Conservation (phyloP, 2,888 invertebrate genomes). For the Neoitamus cyanurus region DNA sequence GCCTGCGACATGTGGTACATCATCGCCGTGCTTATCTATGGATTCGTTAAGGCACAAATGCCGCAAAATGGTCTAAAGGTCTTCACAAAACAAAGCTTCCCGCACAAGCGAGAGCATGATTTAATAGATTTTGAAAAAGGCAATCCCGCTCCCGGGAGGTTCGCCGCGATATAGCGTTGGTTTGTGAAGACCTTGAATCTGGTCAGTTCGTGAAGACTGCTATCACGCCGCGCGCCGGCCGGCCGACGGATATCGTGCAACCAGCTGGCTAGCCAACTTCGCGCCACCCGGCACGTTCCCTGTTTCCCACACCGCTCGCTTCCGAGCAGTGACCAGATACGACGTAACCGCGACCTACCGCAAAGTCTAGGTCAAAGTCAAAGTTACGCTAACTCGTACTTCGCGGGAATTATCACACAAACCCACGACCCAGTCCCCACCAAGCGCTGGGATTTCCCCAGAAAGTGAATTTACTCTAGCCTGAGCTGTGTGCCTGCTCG, state of each 20-base stretch:
- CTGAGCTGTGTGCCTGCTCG: neutral
- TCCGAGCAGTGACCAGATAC: neutral
- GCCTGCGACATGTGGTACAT: neutral
- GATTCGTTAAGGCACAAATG: neutral
- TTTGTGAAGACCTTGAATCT: too few relatives aligned
- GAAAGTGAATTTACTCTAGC: neutral
- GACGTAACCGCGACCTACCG: slow-evolving; percentile 27
- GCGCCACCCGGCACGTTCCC: neutral
- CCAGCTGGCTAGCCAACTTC: slow-evolving; percentile 28
- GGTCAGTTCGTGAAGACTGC: neutral
- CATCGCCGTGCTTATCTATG: neutral
- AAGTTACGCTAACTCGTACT: slow-evolving; percentile 3
- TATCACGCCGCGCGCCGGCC: neutral
- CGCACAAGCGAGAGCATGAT: too few relatives aligned
- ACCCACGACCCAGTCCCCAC: neutral
- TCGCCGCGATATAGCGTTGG: too few relatives aligned
- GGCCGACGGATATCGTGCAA: neutral
- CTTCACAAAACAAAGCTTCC: too few relatives aligned
- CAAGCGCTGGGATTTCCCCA: neutral
- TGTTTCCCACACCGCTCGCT: neutral
- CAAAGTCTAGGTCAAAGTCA: slow-evolving; percentile 42
- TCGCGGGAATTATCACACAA: neutral
- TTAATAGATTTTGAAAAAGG: too few relatives aligned
- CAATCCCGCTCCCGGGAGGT: too few relatives aligned
- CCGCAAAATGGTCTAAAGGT: too few relatives aligned